Percentiles rank a stretch among this genome's conserved stretches.
Conservation (phyloP, 2,113 vertebrate genomes). For the Megaceryle maxima region DNA sequence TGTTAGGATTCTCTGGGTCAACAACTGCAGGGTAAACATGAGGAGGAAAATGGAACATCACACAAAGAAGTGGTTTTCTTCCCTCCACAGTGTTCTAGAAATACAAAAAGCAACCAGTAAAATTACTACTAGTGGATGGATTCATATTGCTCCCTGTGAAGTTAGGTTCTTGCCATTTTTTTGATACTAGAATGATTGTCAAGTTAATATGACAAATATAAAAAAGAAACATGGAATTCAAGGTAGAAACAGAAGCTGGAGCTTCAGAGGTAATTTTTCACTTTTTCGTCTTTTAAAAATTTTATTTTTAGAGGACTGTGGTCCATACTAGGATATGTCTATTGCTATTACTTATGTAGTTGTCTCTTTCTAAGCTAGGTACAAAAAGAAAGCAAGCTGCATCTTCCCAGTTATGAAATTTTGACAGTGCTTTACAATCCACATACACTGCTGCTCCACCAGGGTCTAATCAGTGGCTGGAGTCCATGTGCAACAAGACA, state of each 20-base stretch:
- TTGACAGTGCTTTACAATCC: neutral
- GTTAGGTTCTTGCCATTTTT: accelerated
- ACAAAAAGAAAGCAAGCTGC: neutral
- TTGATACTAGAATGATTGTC: neutral
- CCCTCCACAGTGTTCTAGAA: neutral
- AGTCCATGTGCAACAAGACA: neutral
- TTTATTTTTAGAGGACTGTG: neutral
- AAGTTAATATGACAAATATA: neutral
- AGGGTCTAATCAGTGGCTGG: neutral
- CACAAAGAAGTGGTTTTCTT: neutral
- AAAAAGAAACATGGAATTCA: neutral
- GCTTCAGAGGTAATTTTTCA: neutral
- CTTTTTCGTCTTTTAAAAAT: no score
- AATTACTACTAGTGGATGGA: neutral
- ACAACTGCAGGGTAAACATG: neutral
- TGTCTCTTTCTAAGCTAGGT: neutral
- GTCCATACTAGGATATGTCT: neutral
- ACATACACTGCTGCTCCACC: neutral
- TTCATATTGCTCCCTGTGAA: neutral
- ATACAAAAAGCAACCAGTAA: neutral
- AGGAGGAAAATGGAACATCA: neutral
- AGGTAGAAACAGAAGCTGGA: neutral
- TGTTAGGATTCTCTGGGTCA: neutral
- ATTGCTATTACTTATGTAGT: neutral
- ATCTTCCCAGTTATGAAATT: neutral